A percentile compares a stretch with the other conserved stretches of the same genome.
Conservation (phyloP, 2,797 vertebrate genomes). For the Arvicola amphibius region DNA sequence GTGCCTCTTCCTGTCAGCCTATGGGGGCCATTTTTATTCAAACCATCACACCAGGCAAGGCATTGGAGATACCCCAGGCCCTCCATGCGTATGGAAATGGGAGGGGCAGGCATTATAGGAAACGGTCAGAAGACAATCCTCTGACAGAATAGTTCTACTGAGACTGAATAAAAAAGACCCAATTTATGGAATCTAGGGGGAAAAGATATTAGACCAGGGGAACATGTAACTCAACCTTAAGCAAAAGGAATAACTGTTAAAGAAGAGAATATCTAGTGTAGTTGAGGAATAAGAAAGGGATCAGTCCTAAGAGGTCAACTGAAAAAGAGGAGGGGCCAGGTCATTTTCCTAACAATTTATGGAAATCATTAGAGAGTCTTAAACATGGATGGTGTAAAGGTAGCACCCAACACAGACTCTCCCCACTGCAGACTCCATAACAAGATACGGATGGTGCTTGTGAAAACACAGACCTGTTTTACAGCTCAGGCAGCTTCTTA, state of each 20-base stretch:
- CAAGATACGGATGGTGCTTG: background rate
- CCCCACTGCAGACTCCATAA: background rate
- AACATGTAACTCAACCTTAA: background rate
- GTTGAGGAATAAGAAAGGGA: background rate
- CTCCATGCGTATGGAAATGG: no score
- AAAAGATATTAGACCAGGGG: background rate
- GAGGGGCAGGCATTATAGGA: rapidly evolving
- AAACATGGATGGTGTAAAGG: background rate
- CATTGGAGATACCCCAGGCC: background rate
- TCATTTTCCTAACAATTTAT: background rate
- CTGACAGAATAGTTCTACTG: background rate
- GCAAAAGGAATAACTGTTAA: background rate
- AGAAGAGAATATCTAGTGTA: background rate
- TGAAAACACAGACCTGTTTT: background rate
- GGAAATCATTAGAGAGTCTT: background rate
- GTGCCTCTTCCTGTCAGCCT: background rate
- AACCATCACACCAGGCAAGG: background rate
- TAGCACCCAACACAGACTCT: background rate
- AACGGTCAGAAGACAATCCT: background rate
- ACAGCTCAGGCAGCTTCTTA: background rate
- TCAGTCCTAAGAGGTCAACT: background rate
- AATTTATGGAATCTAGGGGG: background rate
- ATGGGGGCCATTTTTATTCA: background rate
- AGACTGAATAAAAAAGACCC: background rate
- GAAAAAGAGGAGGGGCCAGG: background rate